Evolutionary conservation across 2,888 invertebrate genomes (phyloP), one percentile per base, ranked within the genome.

Genomic region (Zaprionus lineosus): DNA sequence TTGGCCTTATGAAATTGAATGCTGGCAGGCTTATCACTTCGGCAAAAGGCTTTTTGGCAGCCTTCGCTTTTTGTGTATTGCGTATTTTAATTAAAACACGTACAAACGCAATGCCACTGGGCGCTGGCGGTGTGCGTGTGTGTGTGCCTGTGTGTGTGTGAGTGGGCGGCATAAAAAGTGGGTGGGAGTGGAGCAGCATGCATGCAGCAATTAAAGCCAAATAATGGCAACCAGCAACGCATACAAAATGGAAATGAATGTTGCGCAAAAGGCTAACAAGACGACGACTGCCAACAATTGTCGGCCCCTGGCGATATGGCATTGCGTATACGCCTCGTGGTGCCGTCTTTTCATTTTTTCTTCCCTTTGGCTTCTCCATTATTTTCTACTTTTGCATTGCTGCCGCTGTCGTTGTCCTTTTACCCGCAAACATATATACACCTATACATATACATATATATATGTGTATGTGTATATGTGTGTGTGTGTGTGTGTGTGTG

Each of bases 151-250:
- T 21, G 7, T 21, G 7, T 37, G 11, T 24, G 9, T 14, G 1
- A 11, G 16, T 12, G 5, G 8, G 15, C 31, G 28, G 28, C 5
- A 7, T 6, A 15, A 19, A 7, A 6, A 31, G 14, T 19, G 9
- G 15, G 18, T 16, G n/a, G 8, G 39, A 36, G 40, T 8, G 41
- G 21, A 50, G 58, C 60, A 51, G 40, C 75, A 57, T 63, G 79
- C 67, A 78, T 78, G 79, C 78, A 83, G 83, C 85, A 78, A 78
- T 78, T 84, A 78, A 84, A 78, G 85, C 65, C 78, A 83, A 78
- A 78, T 78, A 84, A 84, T 84, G 73, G 78, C 64, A 75, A 61
- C 76, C 83, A 75, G 68, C 76, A 75, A 72, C 79, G 78, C 85
- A 84, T 83, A 68, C 79, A 65, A 84, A 84, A 78, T 83, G 83